Evolutionary conservation across 2,888 invertebrate species (phyloP), one percentile per base, ranked within the genome.

Genomic region (Lasioglossum vierecki): DNA sequence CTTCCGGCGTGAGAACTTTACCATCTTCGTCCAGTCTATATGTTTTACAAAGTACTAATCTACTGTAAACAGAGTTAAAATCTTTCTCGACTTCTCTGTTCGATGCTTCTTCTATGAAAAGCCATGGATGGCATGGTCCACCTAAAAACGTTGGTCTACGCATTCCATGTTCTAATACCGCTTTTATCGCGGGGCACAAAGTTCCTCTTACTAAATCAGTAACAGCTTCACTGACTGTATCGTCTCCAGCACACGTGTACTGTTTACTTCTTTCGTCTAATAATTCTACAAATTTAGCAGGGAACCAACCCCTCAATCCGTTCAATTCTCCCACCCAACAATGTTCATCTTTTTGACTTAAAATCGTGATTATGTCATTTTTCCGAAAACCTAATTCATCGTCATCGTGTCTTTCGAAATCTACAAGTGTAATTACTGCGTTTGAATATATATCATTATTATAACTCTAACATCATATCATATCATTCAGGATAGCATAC

Each of bases 251-350:
- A 88, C 97, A 97, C 78, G 98, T 98, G 93, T 99, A 99, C 92
- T 97, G 96, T 93, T 98, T 98, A 94, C 98, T 98, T 85, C 98
- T 96, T 95, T 99, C 99, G 95, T 99, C 99, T 72, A 99, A 96
- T 72, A 99, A 96, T 95, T 99, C 98, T 0, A 99, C 99, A 96
- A 99, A 99, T 95, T 99, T 98, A 3, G 99, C 99, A 41, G 99
- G 99, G 95, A 99, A 99, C 99, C 99, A 99, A 68, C 99, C 98
- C 94, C 98, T 96, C 74, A 99, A 95, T 0, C 99, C 99, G 96
- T 99, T 99, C 74, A 99, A 95, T 95, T 99, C 99, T 8, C 99
- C 99, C 89, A 99, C 98, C 99, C 99, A 99, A 95, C 99, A 99
- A 94, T 99, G 99, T 94, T 99, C 99, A 95, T 99, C 99, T 95